phyloP scores from a whole-genome alignment of 2,888 invertebrate genomes.

The Ormyrus labotus region DNA sequence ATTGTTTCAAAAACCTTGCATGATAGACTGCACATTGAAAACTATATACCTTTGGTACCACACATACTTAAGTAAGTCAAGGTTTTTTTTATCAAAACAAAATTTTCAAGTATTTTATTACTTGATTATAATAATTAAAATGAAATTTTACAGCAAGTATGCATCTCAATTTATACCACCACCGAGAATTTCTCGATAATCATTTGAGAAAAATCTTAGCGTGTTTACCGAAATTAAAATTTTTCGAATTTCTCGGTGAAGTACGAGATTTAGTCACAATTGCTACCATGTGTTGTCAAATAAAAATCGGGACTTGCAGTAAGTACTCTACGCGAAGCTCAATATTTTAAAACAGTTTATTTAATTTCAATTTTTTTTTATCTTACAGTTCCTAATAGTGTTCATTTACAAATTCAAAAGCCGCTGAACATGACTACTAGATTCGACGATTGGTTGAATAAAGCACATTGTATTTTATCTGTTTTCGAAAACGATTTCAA shows the following conservation, averaged over 20 bases:
- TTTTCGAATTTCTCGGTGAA: slow-evolving; percentile 33
- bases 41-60: slow-evolving; percentile 37
- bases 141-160: slow-evolving; percentile 20
- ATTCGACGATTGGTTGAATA: slow-evolving; percentile 2
- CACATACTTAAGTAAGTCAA: slow-evolving; percentile 31
- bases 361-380: neutral
- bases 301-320: slow-evolving; percentile 30
- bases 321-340: neutral
- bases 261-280: slow-evolving; percentile 34
- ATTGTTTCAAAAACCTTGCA: slow-evolving; percentile 19
- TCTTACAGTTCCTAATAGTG: slow-evolving; percentile 11
- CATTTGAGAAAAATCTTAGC: slow-evolving; percentile 43
- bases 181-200: slow-evolving; percentile 35
- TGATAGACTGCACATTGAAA: slow-evolving; percentile 48
- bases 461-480: slow-evolving; percentile 3
- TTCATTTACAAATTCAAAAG: slow-evolving; percentile 21
- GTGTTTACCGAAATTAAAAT: slow-evolving; percentile 32
- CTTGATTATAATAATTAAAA: neutral
- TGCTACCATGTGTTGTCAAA: slow-evolving; percentile 47
- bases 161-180: slow-evolving; percentile 36
- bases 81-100: neutral
- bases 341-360: neutral
- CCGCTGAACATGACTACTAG: neutral
- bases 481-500: slow-evolving; percentile 8
- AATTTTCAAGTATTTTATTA: neutral